Evolutionary conservation across 2,888 invertebrate genomes (phyloP).

Genomic region (Timandra comae): DNA sequence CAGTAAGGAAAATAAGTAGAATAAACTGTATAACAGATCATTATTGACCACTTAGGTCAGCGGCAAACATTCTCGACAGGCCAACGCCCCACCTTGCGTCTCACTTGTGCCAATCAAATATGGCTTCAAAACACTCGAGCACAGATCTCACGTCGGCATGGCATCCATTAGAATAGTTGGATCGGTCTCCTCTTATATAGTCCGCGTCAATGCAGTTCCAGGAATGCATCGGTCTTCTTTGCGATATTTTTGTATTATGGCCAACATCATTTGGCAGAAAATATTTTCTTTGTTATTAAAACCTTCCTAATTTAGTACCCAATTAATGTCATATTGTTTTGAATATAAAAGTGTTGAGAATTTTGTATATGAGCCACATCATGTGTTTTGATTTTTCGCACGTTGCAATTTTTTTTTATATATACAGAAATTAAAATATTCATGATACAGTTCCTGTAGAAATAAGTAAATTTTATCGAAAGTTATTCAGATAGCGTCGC

Average conservation of each 20-base stretch:
- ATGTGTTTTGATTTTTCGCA: too few species aligned
- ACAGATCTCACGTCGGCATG: constrained; percentile 40
- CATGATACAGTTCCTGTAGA: too few species aligned
- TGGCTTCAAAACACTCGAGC: constrained; percentile 26
- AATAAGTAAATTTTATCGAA: too few species aligned
- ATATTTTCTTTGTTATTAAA: constrained; percentile 47
- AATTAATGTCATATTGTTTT: too few species aligned
- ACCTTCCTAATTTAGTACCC: too few species aligned
- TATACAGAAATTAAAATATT: too few species aligned
- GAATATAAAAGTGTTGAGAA: too few species aligned
- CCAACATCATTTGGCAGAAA: constrained; percentile 44
- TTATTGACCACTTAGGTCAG: constrained; percentile 73
- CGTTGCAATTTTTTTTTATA: too few species aligned
- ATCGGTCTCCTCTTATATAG: constrained; percentile 43
- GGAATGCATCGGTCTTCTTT: constrained; percentile 70
- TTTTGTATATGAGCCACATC: too few species aligned
- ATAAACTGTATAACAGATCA: constrained; percentile 66
- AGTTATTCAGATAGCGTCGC: constrained; percentile 5
- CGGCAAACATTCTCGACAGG: constrained; percentile 71
- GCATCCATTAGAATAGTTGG: constrained; percentile 33
- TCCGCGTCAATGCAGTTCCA: constrained; percentile 66
- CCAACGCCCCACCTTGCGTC: constrained; percentile 63
- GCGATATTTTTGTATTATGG: constrained; percentile 61
- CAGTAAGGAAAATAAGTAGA: constrained; percentile 51
- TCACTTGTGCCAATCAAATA: constrained; percentile 32